Evolutionary conservation across 2,113 vertebrate genomes (phyloP), one percentile per base, ranked within the genome.

Genomic region (Myotis davidii): DNA sequence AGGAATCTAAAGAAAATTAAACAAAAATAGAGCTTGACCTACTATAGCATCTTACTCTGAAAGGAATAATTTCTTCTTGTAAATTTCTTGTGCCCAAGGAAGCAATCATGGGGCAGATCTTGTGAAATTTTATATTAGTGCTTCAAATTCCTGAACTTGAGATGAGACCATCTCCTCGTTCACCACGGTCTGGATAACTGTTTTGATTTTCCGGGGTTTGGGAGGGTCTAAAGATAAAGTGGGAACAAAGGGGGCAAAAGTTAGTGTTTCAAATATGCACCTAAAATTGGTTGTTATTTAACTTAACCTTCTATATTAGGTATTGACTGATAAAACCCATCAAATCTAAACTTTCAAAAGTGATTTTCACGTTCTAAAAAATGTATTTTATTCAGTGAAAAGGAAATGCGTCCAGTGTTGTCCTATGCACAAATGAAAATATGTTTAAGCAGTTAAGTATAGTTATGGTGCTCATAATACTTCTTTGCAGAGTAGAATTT

Each of bases 91-190:
- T 79, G 70, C 37, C 29, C n/a, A 59, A 64, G 77, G 72, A 84
- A 50, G 32, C 39, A 45, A 23, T 34, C 45, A 48, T 13, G 6
- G 21, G 82, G 18, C 23, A 61, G 42, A 52, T 56, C 48, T 83
- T 29, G 56, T 39, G 54, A 93, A 42, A 29, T 78, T 64, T 98
- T 89, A 98, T 2, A 98, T 96, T 39, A 96, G 94, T 94, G 98
- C 98, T 98, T 98, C 98, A 32, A 98, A 84, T 96, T 99, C 98
- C 82, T 98, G 98, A 61, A 98, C 97, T 0, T 98, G 96, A 13
- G 98, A 98, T n/a, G 98, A 97, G 42, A 99, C 96, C 59, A 99
- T 98, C 81, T 98, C 98, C 45, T 98, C 98, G 18, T 99, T 98
- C 67, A 98, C 97, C 27, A 98, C 94, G 73, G 98, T 98, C 92